Percentiles rank a stretch among this genome's conserved stretches.
These are phyloP conservation scores for Lepidocolaptes lacrymiger DNA, from an alignment of 2,797 vertebrate genomes.

Conservation along the genomic window DNA sequence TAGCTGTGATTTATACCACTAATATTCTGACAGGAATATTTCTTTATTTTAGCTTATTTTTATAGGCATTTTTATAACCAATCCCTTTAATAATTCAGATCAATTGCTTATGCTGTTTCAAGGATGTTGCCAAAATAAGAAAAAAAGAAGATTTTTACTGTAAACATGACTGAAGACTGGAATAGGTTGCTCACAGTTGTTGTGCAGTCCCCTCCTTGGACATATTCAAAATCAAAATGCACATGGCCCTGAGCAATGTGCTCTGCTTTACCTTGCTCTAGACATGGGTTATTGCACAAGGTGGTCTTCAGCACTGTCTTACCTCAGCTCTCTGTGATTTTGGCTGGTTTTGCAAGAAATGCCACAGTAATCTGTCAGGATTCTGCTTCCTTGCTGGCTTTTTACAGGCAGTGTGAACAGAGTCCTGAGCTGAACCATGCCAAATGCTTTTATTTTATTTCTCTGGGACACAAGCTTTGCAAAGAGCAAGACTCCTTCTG, in stretches of 20 bases:
- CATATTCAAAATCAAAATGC: neutral
- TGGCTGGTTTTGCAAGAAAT: conserved; percentile 21
- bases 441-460: neutral
- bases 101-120: conserved; percentile 17
- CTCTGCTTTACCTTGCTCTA: neutral
- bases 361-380: neutral
- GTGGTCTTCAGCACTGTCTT: neutral
- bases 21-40: conserved; percentile 28
- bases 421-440: neutral
- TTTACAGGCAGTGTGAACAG: conserved; percentile 25
- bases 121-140: conserved; percentile 19
- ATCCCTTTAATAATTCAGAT: conserved; percentile 69
- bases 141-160: neutral
- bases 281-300: neutral
- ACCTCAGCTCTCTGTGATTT: neutral
- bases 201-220: neutral
- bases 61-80: conserved; percentile 39
- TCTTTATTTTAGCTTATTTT: conserved; percentile 40
- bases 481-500: neutral
- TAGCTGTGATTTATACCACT: conserved; percentile 62
- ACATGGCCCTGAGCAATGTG: neutral
- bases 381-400: conserved; percentile 13
- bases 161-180: neutral
- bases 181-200: neutral
- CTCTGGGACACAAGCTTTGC: neutral